These are phyloP conservation scores for Borostomias antarcticus DNA, from an alignment of 2,797 vertebrate species.

Conservation along the genomic window DNA sequence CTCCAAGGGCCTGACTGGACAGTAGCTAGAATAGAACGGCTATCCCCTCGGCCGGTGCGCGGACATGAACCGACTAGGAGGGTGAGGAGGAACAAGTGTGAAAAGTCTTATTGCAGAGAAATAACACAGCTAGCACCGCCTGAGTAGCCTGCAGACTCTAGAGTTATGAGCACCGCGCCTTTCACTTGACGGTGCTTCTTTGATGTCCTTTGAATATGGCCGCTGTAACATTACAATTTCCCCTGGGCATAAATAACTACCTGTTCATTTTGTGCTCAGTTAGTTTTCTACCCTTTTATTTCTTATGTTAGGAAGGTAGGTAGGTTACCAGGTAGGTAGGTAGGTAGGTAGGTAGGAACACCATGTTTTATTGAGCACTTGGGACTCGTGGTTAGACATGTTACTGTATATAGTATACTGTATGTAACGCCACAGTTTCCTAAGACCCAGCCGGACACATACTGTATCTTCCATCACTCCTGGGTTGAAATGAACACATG, in stretches of 20 bases:
- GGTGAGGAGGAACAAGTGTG: slow-evolving; percentile 39
- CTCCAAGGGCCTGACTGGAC: slow-evolving; percentile 33
- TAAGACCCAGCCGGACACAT: not conserved
- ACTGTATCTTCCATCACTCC: not conserved
- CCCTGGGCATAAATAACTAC: too few relatives aligned
- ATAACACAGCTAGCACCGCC: not conserved
- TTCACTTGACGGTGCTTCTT: too few relatives aligned
- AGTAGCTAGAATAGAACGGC: slow-evolving; percentile 43
- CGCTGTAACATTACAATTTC: too few relatives aligned
- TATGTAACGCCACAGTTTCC: too few relatives aligned
- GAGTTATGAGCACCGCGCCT: not conserved
- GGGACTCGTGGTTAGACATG: not conserved
- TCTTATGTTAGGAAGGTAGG: too few relatives aligned
- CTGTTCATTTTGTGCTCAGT: too few relatives aligned
- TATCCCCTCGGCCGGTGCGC: slow-evolving; percentile 53
- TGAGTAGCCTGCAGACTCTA: not conserved
- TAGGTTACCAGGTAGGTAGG: too few relatives aligned
- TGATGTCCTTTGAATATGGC: too few relatives aligned
- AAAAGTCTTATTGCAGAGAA: slow-evolving; percentile 39
- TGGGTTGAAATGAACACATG: not conserved
- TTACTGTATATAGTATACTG: not conserved
- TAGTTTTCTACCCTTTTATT: too few relatives aligned
- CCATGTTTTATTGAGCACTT: not conserved
- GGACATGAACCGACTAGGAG: slow-evolving; percentile 45
- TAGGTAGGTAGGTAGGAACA: too few relatives aligned